Conservation (phyloP, 2,797 vertebrate genomes). For the Synanceia verrucosa region DNA sequence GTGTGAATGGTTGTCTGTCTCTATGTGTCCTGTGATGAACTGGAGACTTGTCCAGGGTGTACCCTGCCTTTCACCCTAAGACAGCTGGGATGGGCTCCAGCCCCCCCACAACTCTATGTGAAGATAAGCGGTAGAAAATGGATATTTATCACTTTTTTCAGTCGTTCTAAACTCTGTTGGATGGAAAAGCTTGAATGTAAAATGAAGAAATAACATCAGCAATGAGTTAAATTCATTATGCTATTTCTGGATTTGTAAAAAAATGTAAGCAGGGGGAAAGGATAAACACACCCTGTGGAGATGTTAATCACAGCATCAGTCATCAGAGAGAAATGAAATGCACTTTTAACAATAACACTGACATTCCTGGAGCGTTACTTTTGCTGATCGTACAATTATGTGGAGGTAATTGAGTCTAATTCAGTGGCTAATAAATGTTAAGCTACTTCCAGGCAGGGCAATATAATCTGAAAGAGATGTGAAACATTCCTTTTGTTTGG, state of each 20-base stretch:
- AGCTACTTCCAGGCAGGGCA: conserved; percentile 21
- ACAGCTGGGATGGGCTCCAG: no score
- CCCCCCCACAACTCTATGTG: no score
- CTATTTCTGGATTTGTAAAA: conserved; percentile 40
- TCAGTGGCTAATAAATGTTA: conserved; percentile 51
- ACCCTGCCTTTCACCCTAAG: no score
- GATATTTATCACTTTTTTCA: conserved; percentile 25
- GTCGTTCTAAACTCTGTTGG: conserved; percentile 7
- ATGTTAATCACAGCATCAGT: conserved; percentile 48
- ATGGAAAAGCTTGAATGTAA: conserved; percentile 23
- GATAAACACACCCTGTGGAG: conserved; percentile 50
- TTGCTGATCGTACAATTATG: conserved; percentile 54
- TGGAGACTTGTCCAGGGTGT: no score
- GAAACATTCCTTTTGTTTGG: conserved; percentile 65
- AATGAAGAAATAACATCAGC: conserved; percentile 17
- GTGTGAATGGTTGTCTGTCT: no score
- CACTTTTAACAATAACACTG: conserved; percentile 52
- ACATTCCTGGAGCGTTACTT: conserved; percentile 60
- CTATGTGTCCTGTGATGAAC: no score
- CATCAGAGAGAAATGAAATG: conserved; percentile 48
- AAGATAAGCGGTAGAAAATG: no score
- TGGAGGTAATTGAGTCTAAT: conserved; percentile 42
- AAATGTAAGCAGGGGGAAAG: conserved; percentile 27
- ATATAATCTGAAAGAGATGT: conserved; percentile 46
- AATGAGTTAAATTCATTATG: conserved; percentile 14